A percentile compares a stretch with the other conserved stretches of the same genome.
Conservation (phyloP, 2,797 vertebrate species). For the Crenuchus spilurus region DNA sequence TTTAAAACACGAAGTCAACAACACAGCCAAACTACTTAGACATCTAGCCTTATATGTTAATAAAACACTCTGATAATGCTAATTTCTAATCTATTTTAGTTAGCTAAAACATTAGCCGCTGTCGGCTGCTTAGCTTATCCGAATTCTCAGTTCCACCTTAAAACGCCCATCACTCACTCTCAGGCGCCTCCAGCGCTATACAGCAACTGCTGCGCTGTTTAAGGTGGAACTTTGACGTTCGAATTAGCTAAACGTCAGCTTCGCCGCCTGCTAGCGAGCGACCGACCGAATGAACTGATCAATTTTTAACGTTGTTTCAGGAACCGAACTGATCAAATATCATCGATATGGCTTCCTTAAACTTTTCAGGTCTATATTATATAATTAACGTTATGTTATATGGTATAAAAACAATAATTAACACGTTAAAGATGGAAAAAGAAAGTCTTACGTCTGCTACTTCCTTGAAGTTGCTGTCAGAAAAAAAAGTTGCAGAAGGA, state of each 20-base stretch:
- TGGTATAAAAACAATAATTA: too few relatives aligned
- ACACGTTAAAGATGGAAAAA: not conserved
- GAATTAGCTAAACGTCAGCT: not conserved
- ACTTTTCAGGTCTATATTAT: not conserved
- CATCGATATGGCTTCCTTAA: not conserved
- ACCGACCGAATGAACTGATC: not conserved
- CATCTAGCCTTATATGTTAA: not conserved
- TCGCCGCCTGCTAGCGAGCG: slow-evolving; percentile 8
- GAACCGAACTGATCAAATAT: not conserved
- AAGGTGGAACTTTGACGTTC: not conserved
- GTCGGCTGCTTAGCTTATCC: too few relatives aligned
- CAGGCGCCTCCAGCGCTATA: too few relatives aligned
- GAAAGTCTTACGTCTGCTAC: slow-evolving; percentile 47
- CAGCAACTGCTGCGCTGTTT: too few relatives aligned
- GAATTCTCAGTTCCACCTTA: too few relatives aligned
- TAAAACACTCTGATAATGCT: not conserved
- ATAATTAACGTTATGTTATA: not conserved
- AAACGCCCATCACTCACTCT: too few relatives aligned
- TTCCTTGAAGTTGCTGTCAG: slow-evolving; percentile 57
- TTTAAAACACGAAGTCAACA: not conserved
- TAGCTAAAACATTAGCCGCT: not conserved
- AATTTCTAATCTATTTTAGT: too few relatives aligned
- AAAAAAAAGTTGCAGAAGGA: slow-evolving; percentile 1
- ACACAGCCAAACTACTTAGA: too few relatives aligned
- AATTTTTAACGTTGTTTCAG: not conserved